phyloP scores from a whole-genome alignment of 1,140 invertebrate genomes.

The Cecropterus lyciades region DNA sequence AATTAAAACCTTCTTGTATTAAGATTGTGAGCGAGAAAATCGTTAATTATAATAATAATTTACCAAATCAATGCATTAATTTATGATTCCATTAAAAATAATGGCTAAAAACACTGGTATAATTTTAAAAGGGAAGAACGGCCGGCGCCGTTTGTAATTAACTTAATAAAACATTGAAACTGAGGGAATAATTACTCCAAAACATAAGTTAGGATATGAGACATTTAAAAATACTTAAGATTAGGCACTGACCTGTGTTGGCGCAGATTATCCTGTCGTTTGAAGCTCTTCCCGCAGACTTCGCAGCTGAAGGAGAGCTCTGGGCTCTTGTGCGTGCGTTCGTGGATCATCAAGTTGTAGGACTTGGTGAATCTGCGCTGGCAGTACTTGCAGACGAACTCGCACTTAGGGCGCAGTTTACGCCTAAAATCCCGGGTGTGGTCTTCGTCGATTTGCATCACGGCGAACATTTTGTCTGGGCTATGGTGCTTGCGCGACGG shows the following conservation, averaged over 20 bases:
- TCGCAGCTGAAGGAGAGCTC: slow-evolving; percentile 99
- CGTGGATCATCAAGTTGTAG: slow-evolving; percentile 99
- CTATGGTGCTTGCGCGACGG: slow-evolving; percentile 76
- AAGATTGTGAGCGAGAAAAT: no score
- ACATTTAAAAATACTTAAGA: background rate
- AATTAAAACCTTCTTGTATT: no score
- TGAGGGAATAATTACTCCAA: background rate
- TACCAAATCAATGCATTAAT: background rate
- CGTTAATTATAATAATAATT: background rate
- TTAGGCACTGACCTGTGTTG: slow-evolving; percentile 93
- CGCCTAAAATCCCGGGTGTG: slow-evolving; percentile 95
- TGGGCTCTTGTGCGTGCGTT: slow-evolving; percentile 98
- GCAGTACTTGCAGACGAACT: slow-evolving; percentile 99
- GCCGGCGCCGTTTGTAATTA: background rate
- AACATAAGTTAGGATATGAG: background rate
- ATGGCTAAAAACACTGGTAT: no score
- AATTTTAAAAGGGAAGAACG: no score
- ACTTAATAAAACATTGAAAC: background rate
- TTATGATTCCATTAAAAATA: no score
- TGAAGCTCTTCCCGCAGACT: slow-evolving; percentile 99
- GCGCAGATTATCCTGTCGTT: slow-evolving; percentile 97
- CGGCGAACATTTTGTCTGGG: slow-evolving; percentile 91
- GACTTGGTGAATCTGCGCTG: slow-evolving; percentile 99
- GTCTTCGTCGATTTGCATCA: slow-evolving; percentile 96
- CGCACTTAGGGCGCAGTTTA: slow-evolving; percentile 97